A percentile compares a stretch with the other conserved stretches of the same genome.
These are phyloP conservation scores for Ellobius talpinus DNA, from an alignment of 2,113 vertebrate species.

Conservation along the genomic window DNA sequence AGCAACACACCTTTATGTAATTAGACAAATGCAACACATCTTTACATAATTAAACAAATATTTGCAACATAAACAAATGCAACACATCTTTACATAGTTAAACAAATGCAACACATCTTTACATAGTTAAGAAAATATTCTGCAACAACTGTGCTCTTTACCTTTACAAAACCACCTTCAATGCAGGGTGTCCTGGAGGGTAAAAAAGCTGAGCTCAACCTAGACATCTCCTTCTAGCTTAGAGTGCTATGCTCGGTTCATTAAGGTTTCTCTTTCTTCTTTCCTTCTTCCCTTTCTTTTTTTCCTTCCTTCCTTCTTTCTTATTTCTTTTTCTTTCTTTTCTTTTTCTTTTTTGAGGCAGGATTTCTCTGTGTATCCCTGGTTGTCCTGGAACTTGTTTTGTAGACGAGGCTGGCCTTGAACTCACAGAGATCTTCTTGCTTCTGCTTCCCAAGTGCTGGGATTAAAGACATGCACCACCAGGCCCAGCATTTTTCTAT, in stretches of 20 bases:
- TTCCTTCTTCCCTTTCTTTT: background rate
- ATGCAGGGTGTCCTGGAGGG: background rate
- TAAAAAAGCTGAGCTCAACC: background rate
- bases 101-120: background rate
- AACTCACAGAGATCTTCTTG: background rate
- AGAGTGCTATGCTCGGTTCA: background rate
- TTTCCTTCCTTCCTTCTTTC: background rate
- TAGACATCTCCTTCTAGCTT: background rate
- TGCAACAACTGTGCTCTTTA: background rate
- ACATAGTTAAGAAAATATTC: background rate
- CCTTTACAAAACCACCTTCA: background rate
- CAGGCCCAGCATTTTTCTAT: background rate
- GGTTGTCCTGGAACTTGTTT: background rate
- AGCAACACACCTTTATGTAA: background rate
- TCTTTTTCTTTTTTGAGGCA: background rate
- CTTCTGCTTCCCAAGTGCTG: background rate
- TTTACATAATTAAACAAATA: background rate
- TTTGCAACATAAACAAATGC: background rate
- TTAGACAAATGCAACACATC: background rate
- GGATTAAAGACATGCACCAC: background rate
- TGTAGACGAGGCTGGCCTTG: background rate
- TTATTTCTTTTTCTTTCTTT: background rate
- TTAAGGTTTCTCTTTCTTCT: background rate
- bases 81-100: no score
- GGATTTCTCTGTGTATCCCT: background rate